phyloP scores from a whole-genome alignment of 2,797 vertebrate genomes.

The Pipistrellus pygmaeus region DNA sequence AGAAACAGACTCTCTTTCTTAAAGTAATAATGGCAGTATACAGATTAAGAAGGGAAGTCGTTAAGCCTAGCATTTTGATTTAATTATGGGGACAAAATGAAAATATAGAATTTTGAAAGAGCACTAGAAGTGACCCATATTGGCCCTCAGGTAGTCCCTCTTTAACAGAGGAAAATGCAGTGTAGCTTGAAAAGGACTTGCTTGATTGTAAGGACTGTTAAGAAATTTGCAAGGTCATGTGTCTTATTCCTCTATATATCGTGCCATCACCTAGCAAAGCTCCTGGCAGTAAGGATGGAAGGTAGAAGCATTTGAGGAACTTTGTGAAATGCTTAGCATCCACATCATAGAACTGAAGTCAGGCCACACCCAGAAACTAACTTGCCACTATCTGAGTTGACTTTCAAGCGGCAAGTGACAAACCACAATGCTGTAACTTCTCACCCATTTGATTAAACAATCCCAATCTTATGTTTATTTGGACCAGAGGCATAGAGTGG shows the following conservation, averaged over 20 bases:
- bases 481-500: background rate
- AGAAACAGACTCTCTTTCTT: background rate
- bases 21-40: background rate
- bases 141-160: background rate
- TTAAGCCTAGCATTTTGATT: background rate
- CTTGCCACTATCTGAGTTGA: background rate
- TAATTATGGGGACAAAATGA: conserved; percentile 47
- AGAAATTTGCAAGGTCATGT: background rate
- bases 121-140: background rate
- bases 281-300: background rate
- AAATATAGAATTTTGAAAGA: conserved; percentile 31
- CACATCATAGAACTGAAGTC: conserved; percentile 23
- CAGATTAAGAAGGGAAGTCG: background rate
- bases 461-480: conserved; percentile 38
- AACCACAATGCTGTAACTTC: conserved; percentile 44
- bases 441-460: conserved; percentile 44
- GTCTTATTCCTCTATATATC: background rate
- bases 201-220: background rate
- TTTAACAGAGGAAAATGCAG: conserved; percentile 31
- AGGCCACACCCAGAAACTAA: conserved; percentile 18
- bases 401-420: conserved; percentile 18
- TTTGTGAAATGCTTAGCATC: conserved; percentile 25
- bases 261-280: background rate
- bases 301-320: background rate
- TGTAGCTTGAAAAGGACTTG: background rate